Evolutionary conservation across 1,140 invertebrate species (phyloP).

Genomic region (Tetragnatha versicolor): DNA sequence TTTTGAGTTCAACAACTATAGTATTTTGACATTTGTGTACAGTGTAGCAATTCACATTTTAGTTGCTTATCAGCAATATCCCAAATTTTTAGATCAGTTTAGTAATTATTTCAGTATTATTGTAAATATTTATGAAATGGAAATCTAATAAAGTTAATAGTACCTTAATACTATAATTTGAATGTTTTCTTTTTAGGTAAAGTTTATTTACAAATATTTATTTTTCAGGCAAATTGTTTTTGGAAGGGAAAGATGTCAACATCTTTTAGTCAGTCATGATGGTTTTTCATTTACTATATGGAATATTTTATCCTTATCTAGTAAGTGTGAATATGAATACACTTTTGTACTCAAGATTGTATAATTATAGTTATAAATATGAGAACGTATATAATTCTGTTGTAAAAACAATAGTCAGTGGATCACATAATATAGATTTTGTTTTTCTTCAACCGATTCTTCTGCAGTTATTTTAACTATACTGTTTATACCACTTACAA

Average conservation of each 20-base stretch:
- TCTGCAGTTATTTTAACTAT: background rate
- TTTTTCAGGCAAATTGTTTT: conserved; percentile 70
- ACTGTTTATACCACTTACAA: background rate
- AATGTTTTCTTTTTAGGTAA: background rate
- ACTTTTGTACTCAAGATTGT: too few relatives aligned
- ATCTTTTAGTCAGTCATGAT: conserved; percentile 72
- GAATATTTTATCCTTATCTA: conserved; percentile 73
- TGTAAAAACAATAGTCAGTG: too few relatives aligned
- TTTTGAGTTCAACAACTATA: background rate
- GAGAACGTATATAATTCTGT: too few relatives aligned
- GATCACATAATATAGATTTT: background rate
- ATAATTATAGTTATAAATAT: too few relatives aligned
- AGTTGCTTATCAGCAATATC: background rate
- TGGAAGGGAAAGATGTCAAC: conserved; percentile 71
- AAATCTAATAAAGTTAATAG: background rate
- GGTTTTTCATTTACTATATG: conserved; percentile 71
- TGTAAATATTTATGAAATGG: background rate
- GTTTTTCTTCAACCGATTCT: background rate
- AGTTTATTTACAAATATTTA: background rate
- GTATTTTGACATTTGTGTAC: background rate
- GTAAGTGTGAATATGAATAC: background rate
- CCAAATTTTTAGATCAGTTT: background rate
- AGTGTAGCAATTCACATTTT: background rate
- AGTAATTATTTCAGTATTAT: background rate
- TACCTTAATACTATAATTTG: background rate